These are phyloP conservation scores for Illadopsis cleaveri DNA, from an alignment of 2,113 vertebrate species.

Conservation along the genomic window DNA sequence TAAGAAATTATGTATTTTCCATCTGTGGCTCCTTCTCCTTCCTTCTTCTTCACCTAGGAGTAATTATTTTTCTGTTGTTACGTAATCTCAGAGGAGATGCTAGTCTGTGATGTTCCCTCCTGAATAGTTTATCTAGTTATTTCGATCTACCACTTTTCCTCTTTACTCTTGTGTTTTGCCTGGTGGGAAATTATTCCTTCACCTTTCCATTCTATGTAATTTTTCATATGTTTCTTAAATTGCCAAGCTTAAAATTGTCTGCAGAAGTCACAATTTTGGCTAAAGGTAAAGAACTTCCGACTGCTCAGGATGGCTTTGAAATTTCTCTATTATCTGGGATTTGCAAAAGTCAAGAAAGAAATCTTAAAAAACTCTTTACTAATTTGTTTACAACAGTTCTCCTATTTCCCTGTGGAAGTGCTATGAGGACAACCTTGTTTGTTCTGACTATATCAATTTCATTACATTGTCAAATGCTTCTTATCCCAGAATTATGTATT, in stretches of 20 bases:
- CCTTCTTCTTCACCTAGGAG: not conserved
- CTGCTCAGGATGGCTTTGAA: not conserved
- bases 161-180: not conserved
- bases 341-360: not conserved
- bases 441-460: not conserved
- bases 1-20: not conserved
- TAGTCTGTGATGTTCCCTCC: not conserved
- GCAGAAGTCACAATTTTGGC: not conserved
- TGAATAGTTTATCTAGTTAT: not conserved
- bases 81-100: not conserved
- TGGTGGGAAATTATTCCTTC: not conserved
- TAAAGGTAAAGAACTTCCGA: not conserved
- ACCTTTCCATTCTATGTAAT: not conserved
- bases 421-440: not conserved
- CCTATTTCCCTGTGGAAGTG: not conserved
- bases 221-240: not conserved
- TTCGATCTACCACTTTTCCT: not conserved
- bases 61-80: not conserved
- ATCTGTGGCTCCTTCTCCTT: not conserved
- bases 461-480: not conserved
- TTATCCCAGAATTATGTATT: not conserved
- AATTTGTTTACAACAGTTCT: not conserved
- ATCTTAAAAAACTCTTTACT: not conserved
- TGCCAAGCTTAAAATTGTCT: not conserved
- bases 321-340: not conserved